These are phyloP conservation scores for Glomeris marginata DNA, from an alignment of 2,888 invertebrate species.

Conservation along the genomic window DNA sequence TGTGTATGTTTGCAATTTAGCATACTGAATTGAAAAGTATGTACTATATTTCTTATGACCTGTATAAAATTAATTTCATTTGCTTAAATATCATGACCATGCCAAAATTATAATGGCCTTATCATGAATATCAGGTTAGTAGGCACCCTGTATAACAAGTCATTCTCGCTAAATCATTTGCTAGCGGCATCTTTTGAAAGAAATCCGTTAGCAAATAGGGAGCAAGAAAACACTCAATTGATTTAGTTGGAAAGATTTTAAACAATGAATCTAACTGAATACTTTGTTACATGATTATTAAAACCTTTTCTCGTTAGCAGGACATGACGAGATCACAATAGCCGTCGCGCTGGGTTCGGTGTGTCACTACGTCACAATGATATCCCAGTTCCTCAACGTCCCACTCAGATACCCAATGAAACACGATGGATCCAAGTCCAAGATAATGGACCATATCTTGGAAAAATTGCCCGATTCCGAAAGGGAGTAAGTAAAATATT, in stretches of 20 bases:
- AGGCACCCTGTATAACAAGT: not conserved
- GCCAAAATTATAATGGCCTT: no score
- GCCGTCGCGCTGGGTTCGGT: slow-evolving; percentile 78
- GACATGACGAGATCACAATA: slow-evolving; percentile 49
- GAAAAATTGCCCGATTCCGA: slow-evolving; percentile 44
- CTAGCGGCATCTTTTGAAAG: no score
- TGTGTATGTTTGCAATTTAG: no score
- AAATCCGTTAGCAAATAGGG: no score
- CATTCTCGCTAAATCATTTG: not conserved
- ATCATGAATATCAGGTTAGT: not conserved
- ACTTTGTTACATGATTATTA: no score
- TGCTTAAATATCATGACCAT: no score
- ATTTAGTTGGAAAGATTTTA: no score
- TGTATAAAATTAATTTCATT: not conserved
- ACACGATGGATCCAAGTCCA: slow-evolving; percentile 64
- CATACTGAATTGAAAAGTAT: not conserved
- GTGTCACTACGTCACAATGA: slow-evolving; percentile 64
- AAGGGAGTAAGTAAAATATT: slow-evolving; percentile 33
- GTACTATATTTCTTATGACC: not conserved
- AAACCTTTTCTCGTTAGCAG: slow-evolving; percentile 24
- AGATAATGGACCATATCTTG: slow-evolving; percentile 62
- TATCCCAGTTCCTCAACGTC: slow-evolving; percentile 65
- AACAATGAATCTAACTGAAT: no score
- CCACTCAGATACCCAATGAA: slow-evolving; percentile 72
- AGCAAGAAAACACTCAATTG: no score